Evolutionary conservation across 2,888 invertebrate species (phyloP).

Genomic region (Drosophila bunnanda): DNA sequence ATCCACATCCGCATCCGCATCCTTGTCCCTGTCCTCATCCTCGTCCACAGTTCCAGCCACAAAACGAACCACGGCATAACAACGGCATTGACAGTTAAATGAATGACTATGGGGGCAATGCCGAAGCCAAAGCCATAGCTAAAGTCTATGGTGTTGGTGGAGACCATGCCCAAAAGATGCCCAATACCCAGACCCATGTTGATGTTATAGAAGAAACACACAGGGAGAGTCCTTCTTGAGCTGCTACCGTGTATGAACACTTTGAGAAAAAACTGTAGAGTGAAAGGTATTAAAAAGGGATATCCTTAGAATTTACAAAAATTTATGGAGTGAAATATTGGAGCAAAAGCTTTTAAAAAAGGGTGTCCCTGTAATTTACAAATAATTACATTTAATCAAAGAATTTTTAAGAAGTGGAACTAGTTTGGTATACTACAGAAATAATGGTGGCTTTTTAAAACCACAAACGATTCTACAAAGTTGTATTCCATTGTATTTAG

Average conservation of each 20-base stretch:
- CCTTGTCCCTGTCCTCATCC: conserved; percentile 6
- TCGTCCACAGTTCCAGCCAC: conserved; percentile 31
- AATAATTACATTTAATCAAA: too few relatives aligned
- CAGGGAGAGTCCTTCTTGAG: conserved; percentile 14
- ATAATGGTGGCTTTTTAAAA: too few relatives aligned
- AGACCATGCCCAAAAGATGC: background rate
- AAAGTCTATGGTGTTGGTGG: conserved; percentile 6
- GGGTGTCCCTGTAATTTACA: too few relatives aligned
- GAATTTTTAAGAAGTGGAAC: too few relatives aligned
- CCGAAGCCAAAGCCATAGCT: conserved; percentile 7
- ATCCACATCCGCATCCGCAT: background rate
- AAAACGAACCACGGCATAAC: conserved; percentile 54
- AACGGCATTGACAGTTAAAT: conserved; percentile 71
- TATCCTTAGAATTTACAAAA: too few relatives aligned
- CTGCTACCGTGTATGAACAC: conserved; percentile 18
- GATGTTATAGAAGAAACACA: conserved; percentile 6
- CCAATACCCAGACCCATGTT: background rate
- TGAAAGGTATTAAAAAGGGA: background rate
- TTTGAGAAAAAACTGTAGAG: background rate
- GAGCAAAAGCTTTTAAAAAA: too few relatives aligned
- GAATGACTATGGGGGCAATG: conserved; percentile 54
- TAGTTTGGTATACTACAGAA: too few relatives aligned
- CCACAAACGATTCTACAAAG: too few relatives aligned
- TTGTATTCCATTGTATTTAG: background rate
- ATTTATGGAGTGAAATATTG: too few relatives aligned